Evolutionary conservation across 2,113 vertebrate species (phyloP).

Genomic region (Laterallus jamaicensis): DNA sequence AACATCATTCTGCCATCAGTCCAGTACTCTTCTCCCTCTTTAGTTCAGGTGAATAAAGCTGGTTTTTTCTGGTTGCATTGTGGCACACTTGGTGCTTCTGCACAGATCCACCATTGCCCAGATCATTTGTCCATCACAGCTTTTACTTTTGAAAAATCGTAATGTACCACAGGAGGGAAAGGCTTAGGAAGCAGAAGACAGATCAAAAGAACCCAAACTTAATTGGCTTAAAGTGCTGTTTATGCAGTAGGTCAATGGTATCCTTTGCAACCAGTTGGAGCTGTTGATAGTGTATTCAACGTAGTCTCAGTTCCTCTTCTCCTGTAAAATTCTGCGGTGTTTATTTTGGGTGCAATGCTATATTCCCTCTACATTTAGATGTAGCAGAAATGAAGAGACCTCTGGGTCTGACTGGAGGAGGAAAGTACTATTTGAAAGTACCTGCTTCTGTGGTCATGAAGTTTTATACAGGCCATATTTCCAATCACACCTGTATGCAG

Average conservation of each 20-base stretch:
- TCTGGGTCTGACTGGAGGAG: not conserved
- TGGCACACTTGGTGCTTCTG: not conserved
- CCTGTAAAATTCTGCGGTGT: not conserved
- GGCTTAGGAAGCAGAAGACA: not conserved
- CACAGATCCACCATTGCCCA: not conserved
- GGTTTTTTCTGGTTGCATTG: not conserved
- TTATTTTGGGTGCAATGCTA: not conserved
- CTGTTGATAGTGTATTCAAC: not conserved
- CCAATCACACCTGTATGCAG: not conserved
- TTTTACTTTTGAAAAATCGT: not conserved
- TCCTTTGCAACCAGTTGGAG: not conserved
- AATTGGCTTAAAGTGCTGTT: not conserved
- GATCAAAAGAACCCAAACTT: not conserved
- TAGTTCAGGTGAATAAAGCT: not conserved
- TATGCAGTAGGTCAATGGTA: not conserved
- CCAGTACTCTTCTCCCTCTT: not conserved
- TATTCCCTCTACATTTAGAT: not conserved
- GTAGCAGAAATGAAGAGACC: not conserved
- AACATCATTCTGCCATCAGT: not conserved
- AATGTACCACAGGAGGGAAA: not conserved
- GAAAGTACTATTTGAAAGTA: not conserved
- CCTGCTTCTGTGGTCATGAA: not conserved
- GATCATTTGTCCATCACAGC: not conserved
- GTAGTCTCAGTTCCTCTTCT: not conserved
- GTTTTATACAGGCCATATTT: not conserved